A percentile compares a stretch with the other conserved stretches of the same genome.
phyloP scores from a whole-genome alignment of 1,140 invertebrate species.

The Centruroides vittatus region DNA sequence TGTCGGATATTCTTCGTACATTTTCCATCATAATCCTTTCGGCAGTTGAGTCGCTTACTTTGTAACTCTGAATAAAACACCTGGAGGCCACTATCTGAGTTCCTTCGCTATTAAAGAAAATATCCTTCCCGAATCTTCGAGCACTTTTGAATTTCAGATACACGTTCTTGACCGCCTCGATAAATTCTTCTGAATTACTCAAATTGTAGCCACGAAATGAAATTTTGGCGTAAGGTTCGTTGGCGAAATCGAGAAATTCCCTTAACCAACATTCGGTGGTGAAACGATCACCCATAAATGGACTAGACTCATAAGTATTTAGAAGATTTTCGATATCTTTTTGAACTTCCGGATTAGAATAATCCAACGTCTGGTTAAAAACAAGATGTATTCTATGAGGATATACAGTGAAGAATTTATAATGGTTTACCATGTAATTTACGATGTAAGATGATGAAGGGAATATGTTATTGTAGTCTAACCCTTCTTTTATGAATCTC shows the following conservation, averaged over 20 bases:
- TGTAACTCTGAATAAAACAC: constrained; percentile 74
- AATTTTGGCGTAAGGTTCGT: constrained; percentile 49
- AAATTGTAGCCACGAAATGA: constrained; percentile 48
- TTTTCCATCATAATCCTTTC: constrained; percentile 78
- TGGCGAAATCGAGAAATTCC: constrained; percentile 60
- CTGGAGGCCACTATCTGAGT: constrained; percentile 62
- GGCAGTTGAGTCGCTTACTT: constrained; percentile 73
- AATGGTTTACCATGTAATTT: constrained; percentile 71
- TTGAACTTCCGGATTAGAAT: constrained; percentile 49
- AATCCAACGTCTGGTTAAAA: constrained; percentile 62
- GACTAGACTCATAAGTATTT: constrained; percentile 57
- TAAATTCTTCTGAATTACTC: constrained; percentile 52
- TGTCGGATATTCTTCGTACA: constrained; percentile 55
- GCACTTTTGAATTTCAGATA: constrained; percentile 27
- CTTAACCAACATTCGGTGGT: constrained; percentile 85
- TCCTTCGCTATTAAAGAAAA: constrained; percentile 59
- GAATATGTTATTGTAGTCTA: constrained; percentile 67
- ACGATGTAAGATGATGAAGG: constrained; percentile 76
- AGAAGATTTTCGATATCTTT: constrained; percentile 52
- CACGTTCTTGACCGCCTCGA: constrained; percentile 52
- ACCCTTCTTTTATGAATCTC: constrained; percentile 69
- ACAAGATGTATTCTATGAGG: constrained; percentile 79
- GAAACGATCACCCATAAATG: constrained; percentile 50
- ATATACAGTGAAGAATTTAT: constrained; percentile 73
- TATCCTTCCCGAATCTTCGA: constrained; percentile 55